These are phyloP conservation scores for Lithosia quadra DNA, from an alignment of 2,888 invertebrate genomes.

Conservation along the genomic window DNA sequence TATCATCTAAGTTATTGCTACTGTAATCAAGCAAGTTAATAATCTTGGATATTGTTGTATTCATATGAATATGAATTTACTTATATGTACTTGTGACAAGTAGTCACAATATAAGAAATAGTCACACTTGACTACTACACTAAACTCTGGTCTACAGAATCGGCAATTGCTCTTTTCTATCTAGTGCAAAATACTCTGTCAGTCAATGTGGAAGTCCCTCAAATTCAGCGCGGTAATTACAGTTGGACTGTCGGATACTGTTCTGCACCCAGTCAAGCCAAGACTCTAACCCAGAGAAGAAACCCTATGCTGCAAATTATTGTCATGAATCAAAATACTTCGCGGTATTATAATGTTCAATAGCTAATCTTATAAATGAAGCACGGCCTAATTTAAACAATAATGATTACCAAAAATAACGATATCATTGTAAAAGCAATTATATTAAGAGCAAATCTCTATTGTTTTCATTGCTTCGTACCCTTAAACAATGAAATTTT, in stretches of 20 bases:
- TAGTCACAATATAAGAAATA: no score
- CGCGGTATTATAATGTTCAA: neutral
- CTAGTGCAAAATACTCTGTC: neutral
- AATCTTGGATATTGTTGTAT: neutral
- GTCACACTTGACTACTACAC: no score
- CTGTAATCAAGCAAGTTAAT: neutral
- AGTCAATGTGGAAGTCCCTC: neutral
- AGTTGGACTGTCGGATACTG: no score
- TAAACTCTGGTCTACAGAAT: no score
- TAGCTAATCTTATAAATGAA: neutral
- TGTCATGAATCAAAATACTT: neutral
- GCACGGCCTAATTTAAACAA: neutral
- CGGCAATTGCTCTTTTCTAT: neutral
- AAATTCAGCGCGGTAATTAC: no score
- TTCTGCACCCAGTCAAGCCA: no score
- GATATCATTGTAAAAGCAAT: neutral
- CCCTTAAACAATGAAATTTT: neutral
- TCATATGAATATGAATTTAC: no score
- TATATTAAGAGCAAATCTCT: neutral
- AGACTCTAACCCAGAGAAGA: no score
- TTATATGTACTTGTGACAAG: no score
- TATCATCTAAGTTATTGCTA: neutral
- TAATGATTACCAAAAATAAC: neutral
- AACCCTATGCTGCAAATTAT: no score
- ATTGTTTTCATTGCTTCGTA: neutral